Evolutionary conservation across 2,797 vertebrate genomes (phyloP).

Genomic region (Synaphobranchus kaupii): DNA sequence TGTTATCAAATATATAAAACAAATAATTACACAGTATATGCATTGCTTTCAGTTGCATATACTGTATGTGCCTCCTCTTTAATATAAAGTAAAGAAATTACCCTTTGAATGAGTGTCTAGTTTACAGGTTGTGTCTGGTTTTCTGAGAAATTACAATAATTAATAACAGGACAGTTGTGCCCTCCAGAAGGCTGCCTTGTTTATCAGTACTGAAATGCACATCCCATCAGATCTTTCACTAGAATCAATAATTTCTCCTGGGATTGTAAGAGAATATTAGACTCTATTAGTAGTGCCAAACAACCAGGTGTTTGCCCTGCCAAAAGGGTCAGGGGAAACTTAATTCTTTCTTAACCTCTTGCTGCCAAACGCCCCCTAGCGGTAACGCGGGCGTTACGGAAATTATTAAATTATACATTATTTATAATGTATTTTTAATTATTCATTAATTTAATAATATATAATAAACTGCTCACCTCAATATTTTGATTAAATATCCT

Average conservation of each 20-base stretch:
- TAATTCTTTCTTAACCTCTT: neutral
- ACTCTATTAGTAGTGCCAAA: neutral
- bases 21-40: too few relatives aligned
- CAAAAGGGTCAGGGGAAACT: neutral
- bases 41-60: too few relatives aligned
- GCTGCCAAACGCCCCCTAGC: too few relatives aligned
- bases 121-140: neutral
- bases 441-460: too few relatives aligned
- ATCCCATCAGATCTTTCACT: slow-evolving; percentile 8
- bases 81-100: neutral
- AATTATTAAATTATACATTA: too few relatives aligned
- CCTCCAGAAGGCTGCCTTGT: neutral
- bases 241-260: slow-evolving; percentile 1
- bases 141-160: neutral
- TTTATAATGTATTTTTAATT: too few relatives aligned
- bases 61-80: neutral
- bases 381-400: too few relatives aligned
- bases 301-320: neutral
- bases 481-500: too few relatives aligned
- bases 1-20: too few relatives aligned
- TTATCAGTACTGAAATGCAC: neutral
- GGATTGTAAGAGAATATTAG: slow-evolving; percentile 1
- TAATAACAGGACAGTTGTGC: neutral
- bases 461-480: too few relatives aligned
- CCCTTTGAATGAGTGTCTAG: neutral